These are phyloP conservation scores for Mirza zaza DNA, from an alignment of 2,113 vertebrate species.

Conservation along the genomic window DNA sequence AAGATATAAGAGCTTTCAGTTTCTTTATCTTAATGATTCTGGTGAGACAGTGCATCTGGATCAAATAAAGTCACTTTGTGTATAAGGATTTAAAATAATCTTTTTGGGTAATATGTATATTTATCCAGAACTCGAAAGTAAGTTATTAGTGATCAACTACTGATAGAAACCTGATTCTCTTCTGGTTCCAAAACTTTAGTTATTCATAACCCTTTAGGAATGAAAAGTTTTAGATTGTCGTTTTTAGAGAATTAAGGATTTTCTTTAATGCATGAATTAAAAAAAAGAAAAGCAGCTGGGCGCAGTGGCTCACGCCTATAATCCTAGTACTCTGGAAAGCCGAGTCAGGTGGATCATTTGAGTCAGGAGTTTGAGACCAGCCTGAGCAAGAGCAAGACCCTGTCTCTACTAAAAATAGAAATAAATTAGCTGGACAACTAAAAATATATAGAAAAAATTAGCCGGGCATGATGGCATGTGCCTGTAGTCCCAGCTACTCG, in stretches of 20 bases:
- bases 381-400: no score
- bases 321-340: no score
- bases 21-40: not conserved
- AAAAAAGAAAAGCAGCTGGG: not conserved
- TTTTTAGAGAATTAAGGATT: slow-evolving; percentile 32
- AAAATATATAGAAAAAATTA: no score
- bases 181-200: not conserved
- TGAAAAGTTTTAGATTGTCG: not conserved
- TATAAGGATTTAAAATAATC: not conserved
- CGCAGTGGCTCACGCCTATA: no score
- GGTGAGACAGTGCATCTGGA: not conserved
- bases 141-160: not conserved
- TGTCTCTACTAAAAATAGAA: no score
- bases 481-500: no score
- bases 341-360: no score
- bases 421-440: no score
- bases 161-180: not conserved
- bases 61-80: not conserved
- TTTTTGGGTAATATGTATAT: not conserved
- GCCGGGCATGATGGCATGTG: no score
- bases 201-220: not conserved
- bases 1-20: not conserved
- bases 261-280: not conserved
- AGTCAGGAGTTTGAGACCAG: no score
- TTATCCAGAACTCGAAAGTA: not conserved